Evolutionary conservation across 1,140 invertebrate species (phyloP), one percentile per base, ranked within the genome.

Genomic region (Oedothorax gibbosus): DNA sequence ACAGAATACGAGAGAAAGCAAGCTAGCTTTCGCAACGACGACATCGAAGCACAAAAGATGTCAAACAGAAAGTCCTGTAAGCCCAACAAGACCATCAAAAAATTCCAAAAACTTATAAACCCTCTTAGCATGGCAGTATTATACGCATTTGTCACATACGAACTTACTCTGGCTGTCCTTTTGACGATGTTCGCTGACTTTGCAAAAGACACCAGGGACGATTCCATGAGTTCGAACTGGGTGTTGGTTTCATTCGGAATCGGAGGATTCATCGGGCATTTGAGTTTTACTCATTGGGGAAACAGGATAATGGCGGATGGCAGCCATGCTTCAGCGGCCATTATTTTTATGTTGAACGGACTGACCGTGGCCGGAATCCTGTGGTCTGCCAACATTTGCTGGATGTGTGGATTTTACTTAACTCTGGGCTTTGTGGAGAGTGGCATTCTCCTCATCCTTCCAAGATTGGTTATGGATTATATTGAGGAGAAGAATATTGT

Each of bases 401-500:
- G 77, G 77, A 49, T 79, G 5, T 64, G n/a, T 11, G 77, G 77
- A 79, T 79, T 79, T 35, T 79, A 66, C 51, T 35, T n/a, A 15
- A 64, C 56, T 0, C 64, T 79, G 1, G 77, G 77, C 14, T 79
- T 79, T n/a, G 7, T 79, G 10, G 77, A 79, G 21, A 79, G 49
- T 9, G 77, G 77, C 7, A 64, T 79, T 21, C 53, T n/a, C 8
- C 14, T 18, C 14, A 35, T 20, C 10, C 12, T 79, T 5, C 62
- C 60, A 15, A 79, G 54, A 7, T 51, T 79, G 18, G 21, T 54
- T 8, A 20, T 18, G 8, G 77, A 79, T 12, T 56, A 68, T 20
- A 68, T 35, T n/a, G 77, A 79, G 2, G 18, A 54, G 20, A 56
- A 68, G 21, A 14, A 12, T 0, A 54, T 8, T 9, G 7, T 8